Percentiles rank a stretch among this genome's conserved stretches.
These are phyloP conservation scores for Lasioglossum lativentre DNA, from an alignment of 2,888 invertebrate species.

Conservation along the genomic window DNA sequence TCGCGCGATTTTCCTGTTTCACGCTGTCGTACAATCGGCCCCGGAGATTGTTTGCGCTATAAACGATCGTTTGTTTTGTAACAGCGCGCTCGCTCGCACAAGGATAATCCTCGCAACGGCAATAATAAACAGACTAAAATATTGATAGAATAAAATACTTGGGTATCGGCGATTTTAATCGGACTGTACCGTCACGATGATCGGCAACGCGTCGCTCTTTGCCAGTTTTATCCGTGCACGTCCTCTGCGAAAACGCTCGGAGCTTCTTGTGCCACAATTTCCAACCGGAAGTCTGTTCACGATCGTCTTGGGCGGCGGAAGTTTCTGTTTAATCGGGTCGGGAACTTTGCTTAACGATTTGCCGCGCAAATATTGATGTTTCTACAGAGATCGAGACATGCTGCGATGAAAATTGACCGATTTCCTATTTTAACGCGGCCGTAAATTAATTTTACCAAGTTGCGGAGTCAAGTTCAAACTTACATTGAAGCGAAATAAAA, in stretches of 20 bases:
- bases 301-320: slow-evolving; percentile 12
- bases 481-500: not conserved
- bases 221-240: too few relatives aligned
- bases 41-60: slow-evolving; percentile 2
- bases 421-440: not conserved
- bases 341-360: slow-evolving; percentile 37
- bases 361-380: slow-evolving; percentile 9
- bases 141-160: not conserved
- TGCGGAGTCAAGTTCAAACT: not conserved
- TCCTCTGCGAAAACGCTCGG: not conserved
- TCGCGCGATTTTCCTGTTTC: not conserved
- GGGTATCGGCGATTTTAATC: not conserved
- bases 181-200: not conserved
- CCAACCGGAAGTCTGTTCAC: not conserved
- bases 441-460: not conserved
- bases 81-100: not conserved
- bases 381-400: not conserved
- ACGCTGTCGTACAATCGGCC: not conserved
- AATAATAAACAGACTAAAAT: slow-evolving; percentile 2
- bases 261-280: not conserved
- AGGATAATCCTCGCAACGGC: not conserved
- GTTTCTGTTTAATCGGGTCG: slow-evolving; percentile 43
- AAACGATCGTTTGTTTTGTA: slow-evolving; percentile 25
- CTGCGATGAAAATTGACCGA: not conserved
- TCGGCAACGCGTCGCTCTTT: not conserved